phyloP scores from a whole-genome alignment of 1,140 invertebrate species.

The Heliconius hermathena region DNA sequence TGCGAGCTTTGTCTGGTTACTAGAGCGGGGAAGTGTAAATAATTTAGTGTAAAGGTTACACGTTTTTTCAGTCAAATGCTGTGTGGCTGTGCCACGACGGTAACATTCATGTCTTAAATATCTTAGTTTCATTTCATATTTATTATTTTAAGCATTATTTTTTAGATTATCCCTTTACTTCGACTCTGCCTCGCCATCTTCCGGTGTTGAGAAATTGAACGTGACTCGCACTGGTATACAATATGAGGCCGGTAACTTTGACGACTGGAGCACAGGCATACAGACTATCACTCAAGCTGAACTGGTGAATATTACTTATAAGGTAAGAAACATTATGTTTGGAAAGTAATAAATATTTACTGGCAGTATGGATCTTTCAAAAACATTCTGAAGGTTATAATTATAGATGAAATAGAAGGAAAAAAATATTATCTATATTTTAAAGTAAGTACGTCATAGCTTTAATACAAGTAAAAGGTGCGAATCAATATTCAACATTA shows the following conservation, averaged over 20 bases:
- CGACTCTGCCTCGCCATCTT: slow-evolving; percentile 43
- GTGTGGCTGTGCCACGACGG: too few relatives aligned
- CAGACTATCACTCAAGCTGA: slow-evolving; percentile 44
- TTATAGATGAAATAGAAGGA: too few relatives aligned
- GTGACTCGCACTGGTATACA: slow-evolving; percentile 46
- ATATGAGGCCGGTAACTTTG: slow-evolving; percentile 53
- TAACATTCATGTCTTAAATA: too few relatives aligned
- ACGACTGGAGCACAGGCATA: slow-evolving; percentile 60
- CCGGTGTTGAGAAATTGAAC: slow-evolving; percentile 52
- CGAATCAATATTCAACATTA: too few relatives aligned
- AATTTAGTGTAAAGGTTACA: too few relatives aligned
- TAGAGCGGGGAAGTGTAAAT: too few relatives aligned
- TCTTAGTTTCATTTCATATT: background rate
- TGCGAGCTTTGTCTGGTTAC: background rate
- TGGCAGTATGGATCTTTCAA: too few relatives aligned
- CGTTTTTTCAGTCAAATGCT: too few relatives aligned
- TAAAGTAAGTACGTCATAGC: background rate
- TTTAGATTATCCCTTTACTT: slow-evolving; percentile 55
- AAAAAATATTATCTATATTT: too few relatives aligned
- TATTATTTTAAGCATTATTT: slow-evolving; percentile 9
- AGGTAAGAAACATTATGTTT: slow-evolving; percentile 42
- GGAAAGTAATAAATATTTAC: too few relatives aligned
- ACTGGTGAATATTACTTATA: slow-evolving; percentile 57
- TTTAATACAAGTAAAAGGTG: too few relatives aligned
- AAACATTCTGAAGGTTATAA: too few relatives aligned